Base-by-base conservation (phyloP, 2,113 vertebrate genomes). In the Rhinopomastus cyanomelas region DNA sequence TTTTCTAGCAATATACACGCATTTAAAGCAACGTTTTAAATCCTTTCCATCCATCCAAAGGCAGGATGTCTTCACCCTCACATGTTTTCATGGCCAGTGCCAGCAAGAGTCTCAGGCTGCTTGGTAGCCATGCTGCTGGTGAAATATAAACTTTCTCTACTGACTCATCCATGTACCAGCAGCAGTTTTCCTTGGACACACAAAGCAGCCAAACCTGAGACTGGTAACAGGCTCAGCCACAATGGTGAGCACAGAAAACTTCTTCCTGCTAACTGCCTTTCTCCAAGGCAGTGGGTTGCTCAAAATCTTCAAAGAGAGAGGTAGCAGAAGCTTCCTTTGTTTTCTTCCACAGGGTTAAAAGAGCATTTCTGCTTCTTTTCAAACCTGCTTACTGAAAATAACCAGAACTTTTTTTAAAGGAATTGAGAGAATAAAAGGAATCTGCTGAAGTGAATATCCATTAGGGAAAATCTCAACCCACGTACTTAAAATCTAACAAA, bases 251-350 rank as follows among this genome's bases (percentile, higher is more conserved):
- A 56, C 25, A 80, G 56, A 83, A 74, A 69, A 13, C 52, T 82
- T 32, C 65, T 65, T 72, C 73, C 44, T 91, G 9, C 57, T 92
- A 74, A 90, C 90, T 23, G 30, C 25, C 69, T 64, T 53, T 17
- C 29, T 87, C 66, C 71, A 49, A 87, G 89, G 85, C 57, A 30
- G 21, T 65, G 36, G 13, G 30, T 74, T 0, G 2, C 51, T 67
- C 51, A 42, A 68, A 74, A 6, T 90, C 78, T 88, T 90, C 86
- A 95, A 91, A 94, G 82, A 73, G 68, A 92, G 88, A 83, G 80
- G 77, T 66, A 87, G 42, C 77, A 74, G 81, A 87, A 89, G 84
- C 86, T 52, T 93, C 69, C 61, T 94, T 93, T 95, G 77, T 89
- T 91, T 83, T 90, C 81, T 56, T 86, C 27, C 39, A 27, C 26